A percentile compares a stretch with the other conserved stretches of the same genome.
phyloP scores from a whole-genome alignment of 2,797 vertebrate species.

The Eurystomus glaucurus region DNA sequence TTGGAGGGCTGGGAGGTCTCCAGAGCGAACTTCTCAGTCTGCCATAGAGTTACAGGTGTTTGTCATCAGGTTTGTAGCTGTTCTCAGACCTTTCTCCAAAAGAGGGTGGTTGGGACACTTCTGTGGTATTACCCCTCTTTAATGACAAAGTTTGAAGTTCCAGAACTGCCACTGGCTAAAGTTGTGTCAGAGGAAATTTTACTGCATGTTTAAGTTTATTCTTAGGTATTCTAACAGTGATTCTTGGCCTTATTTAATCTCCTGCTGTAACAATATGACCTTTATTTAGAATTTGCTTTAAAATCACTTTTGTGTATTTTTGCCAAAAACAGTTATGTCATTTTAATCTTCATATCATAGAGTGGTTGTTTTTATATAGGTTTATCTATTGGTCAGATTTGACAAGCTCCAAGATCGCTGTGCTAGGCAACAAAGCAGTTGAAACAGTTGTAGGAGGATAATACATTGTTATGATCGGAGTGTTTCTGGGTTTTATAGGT shows the following conservation, averaged over 20 bases:
- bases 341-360: background rate
- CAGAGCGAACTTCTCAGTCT: background rate
- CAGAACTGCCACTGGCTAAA: background rate
- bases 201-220: background rate
- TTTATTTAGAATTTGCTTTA: background rate
- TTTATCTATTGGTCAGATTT: background rate
- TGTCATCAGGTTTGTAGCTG: background rate
- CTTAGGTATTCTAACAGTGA: background rate
- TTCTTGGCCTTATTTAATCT: background rate
- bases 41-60: rapidly evolving
- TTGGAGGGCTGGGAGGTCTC: background rate
- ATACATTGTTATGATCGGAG: background rate
- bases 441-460: background rate
- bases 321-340: background rate
- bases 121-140: background rate
- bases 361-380: background rate
- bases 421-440: rapidly evolving
- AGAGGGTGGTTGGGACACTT: background rate
- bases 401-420: background rate
- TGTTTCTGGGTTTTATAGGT: background rate
- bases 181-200: background rate
- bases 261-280: background rate
- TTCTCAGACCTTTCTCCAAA: background rate
- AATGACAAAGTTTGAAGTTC: background rate
- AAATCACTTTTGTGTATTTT: background rate